These are phyloP conservation scores for Pseudomyrmex cubaensis DNA, from an alignment of 1,140 invertebrate species.

Conservation along the genomic window DNA sequence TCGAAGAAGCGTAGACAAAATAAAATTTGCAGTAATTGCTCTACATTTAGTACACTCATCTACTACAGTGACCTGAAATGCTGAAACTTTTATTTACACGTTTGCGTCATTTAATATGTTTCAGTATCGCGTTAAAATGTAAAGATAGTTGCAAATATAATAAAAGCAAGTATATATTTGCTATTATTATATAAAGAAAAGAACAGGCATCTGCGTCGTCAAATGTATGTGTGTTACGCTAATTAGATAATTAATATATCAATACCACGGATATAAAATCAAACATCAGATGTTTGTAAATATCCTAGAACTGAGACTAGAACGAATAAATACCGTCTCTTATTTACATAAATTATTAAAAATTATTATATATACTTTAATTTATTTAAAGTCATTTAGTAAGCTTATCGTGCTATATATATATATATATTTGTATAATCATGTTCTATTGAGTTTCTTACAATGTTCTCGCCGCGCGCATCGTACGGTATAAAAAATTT, in stretches of 20 bases:
- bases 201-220: neutral
- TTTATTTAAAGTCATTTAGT: constrained; percentile 10
- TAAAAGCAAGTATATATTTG: neutral
- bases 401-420: constrained; percentile 1
- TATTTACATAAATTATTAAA: neutral
- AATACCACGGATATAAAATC: too few relatives aligned
- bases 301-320: neutral
- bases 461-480: neutral
- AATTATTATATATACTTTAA: neutral
- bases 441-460: constrained; percentile 49
- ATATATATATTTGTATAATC: constrained; percentile 24
- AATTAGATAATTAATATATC: constrained; percentile 9
- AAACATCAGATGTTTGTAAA: neutral
- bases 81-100: neutral
- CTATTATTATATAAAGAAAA: neutral
- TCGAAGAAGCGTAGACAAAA: neutral
- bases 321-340: neutral
- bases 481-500: neutral
- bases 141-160: neutral
- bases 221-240: neutral
- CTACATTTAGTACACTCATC: neutral
- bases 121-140: neutral
- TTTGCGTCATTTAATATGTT: neutral
- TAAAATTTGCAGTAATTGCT: neutral
- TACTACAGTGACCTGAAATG: neutral